Percentiles rank a stretch among this genome's conserved stretches.
These are phyloP conservation scores for Lepeophtheirus salmonis DNA, from an alignment of 1,140 invertebrate genomes.

Conservation along the genomic window DNA sequence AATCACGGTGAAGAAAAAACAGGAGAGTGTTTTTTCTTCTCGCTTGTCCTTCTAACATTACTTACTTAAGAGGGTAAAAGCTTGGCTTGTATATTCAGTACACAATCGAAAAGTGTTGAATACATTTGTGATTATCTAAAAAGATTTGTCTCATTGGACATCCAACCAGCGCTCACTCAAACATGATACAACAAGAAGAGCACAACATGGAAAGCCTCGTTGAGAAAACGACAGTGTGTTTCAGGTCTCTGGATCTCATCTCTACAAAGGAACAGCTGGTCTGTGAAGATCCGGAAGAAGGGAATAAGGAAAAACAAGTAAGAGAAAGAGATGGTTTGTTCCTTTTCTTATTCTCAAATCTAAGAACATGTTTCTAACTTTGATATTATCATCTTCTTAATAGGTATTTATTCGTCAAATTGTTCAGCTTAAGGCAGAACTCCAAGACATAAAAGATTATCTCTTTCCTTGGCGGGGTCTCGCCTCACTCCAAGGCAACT, in stretches of 20 bases:
- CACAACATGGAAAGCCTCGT: too few relatives aligned
- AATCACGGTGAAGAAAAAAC: too few relatives aligned
- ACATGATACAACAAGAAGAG: too few relatives aligned
- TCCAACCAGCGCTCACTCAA: too few relatives aligned
- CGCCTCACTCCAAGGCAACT: background rate
- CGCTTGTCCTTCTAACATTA: too few relatives aligned
- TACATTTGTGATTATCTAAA: too few relatives aligned
- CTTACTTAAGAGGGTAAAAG: too few relatives aligned
- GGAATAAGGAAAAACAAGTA: background rate
- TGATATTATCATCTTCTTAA: background rate
- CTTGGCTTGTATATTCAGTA: too few relatives aligned
- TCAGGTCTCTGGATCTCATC: background rate
- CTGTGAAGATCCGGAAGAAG: background rate
- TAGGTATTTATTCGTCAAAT: conserved; percentile 5
- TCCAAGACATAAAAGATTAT: conserved; percentile 6
- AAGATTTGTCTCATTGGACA: too few relatives aligned
- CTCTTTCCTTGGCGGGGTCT: background rate
- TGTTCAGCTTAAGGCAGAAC: conserved; percentile 5
- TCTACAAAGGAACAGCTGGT: background rate
- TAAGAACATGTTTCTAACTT: background rate
- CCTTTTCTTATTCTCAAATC: too few relatives aligned
- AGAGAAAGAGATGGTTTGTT: background rate
- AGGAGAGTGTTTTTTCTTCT: too few relatives aligned
- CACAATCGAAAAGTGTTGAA: too few relatives aligned
- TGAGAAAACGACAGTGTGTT: background rate